A percentile compares a stretch with the other conserved stretches of the same genome.
These are phyloP conservation scores for Archivesica marissinica DNA, from an alignment of 1,140 invertebrate genomes.

Conservation along the genomic window DNA sequence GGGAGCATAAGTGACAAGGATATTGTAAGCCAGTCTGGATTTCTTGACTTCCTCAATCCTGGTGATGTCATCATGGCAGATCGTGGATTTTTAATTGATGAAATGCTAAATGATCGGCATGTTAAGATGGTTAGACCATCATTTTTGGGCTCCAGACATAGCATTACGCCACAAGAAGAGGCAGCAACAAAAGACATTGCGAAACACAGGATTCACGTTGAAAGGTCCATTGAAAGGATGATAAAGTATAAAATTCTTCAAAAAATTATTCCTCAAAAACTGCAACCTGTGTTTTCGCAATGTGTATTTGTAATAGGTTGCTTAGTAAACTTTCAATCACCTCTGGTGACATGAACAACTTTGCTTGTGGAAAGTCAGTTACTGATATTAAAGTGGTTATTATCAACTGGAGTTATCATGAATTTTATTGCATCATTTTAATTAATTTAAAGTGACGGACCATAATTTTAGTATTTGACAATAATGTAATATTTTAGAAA, in stretches of 20 bases:
- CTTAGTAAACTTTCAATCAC: conserved; percentile 64
- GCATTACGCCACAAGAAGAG: conserved; percentile 61
- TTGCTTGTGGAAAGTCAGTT: no score
- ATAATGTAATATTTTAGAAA: no score
- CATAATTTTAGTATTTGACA: no score
- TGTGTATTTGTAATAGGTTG: conserved; percentile 58
- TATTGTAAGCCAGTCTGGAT: conserved; percentile 61
- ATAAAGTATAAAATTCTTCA: conserved; percentile 62
- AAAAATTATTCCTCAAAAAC: conserved; percentile 34
- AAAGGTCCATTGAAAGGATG: conserved; percentile 66
- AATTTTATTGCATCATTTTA: no score
- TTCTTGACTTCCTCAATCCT: conserved; percentile 24
- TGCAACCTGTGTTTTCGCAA: conserved; percentile 53
- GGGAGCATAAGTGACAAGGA: conserved; percentile 59
- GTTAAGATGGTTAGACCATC: conserved; percentile 61
- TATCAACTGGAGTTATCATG: no score
- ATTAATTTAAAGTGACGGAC: no score
- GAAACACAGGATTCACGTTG: conserved; percentile 69
- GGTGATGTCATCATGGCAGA: conserved; percentile 66
- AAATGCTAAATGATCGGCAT: conserved; percentile 43
- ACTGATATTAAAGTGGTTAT: no score
- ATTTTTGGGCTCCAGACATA: conserved; percentile 40
- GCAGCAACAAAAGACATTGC: conserved; percentile 63
- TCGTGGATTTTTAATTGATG: conserved; percentile 59
- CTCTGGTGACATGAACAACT: conserved; percentile 59